Base-by-base conservation (phyloP, 2,113 vertebrate genomes). In the Solenodon paradoxus region DNA sequence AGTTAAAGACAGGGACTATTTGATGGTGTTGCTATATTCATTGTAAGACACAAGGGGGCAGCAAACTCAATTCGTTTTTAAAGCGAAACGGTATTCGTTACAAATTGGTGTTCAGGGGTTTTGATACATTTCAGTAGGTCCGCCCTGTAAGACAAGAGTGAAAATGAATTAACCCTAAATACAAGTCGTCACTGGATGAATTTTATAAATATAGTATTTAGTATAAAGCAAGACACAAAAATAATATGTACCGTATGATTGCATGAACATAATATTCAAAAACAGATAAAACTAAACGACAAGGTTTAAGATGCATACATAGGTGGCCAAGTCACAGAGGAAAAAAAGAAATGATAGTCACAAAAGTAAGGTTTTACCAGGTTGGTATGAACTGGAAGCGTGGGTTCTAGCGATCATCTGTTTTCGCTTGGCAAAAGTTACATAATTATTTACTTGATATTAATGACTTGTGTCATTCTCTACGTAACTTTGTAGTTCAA, bases 21-120 rank as follows among this genome's bases (percentile, higher is more conserved):
- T 1, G 45, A 53, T 28, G 40, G 2, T 59, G 32, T 28, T 92
- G 87, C 74, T 84, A 89, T 71, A 20, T 20, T 24, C 69, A 24
- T 7, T 42, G 3, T 2, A 26, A 51, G 24, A 89, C 96, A 95
- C 95, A 69, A 94, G 95, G 26, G 95, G 96, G 93, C 96, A 96
- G 95, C 86, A 96, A 88, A 83, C 77, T 13, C 83, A 72, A 30
- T 9, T 81, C 35, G 28, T 17, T 92, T 92, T 88, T 42, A 61
- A 91, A 91, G 35, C 7, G 19, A 15, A 92, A 38, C 3, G n/a
- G 38, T 63, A 49, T 19, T 91, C 64, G 53, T 19, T 40, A 55
- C 24, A 40, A 68, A 51, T 30, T 26, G 9, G 35, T 2, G 13
- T 80, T 88, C 55, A 55, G 5, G 3, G 9, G 15, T 38, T 35